Evolutionary conservation across 2,888 invertebrate species (phyloP), one percentile per base, ranked within the genome.

Genomic region (Drosophila eohydei): DNA sequence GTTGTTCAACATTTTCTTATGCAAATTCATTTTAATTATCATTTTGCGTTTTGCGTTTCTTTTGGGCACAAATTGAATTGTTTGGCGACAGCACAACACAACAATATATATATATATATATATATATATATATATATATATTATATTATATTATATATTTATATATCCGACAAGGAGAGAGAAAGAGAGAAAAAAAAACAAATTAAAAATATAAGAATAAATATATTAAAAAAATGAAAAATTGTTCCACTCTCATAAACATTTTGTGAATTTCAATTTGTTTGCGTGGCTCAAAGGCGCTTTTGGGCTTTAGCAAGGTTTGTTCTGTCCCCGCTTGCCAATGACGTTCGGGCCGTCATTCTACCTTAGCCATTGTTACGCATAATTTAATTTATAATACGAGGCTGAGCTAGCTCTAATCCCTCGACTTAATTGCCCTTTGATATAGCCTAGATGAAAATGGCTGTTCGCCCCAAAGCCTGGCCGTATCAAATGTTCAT

Each of bases 21-120:
- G 90, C 71, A 89, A 84, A 84, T 89, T 84, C 69, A 74, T 88
- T 84, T 89, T 88, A 84, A 84, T 89, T 88, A 79, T 85, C 74
- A 82, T 82, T 85, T 82, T 66, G 65, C 71, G 78, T 71, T 55
- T 67, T 74, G 74, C 55, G 60, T 70, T 54, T 56, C 67, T 63
- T 74, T 74, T 68, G 63, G 46, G 38, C 48, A 26, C 59, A 82
- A 84, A 88, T 89, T 84, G 72, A 85, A 84, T 81, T 89, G 72
- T 73, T 66, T 41, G 51, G 51, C 32, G 58, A 41, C 44, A 63
- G 61, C 11, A 40, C 8, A 36, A 40, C 4, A 36, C 26, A 44
- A 30, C 46, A 51, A 34, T 26, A 28, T 12, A 8, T 16, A 16
- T 16, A 12, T 14, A 32, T 4, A 30, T 46, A 8, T 46, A 46